Base-by-base conservation (phyloP, 2,888 invertebrate genomes). In the Sceliomorpha sp. region DNA sequence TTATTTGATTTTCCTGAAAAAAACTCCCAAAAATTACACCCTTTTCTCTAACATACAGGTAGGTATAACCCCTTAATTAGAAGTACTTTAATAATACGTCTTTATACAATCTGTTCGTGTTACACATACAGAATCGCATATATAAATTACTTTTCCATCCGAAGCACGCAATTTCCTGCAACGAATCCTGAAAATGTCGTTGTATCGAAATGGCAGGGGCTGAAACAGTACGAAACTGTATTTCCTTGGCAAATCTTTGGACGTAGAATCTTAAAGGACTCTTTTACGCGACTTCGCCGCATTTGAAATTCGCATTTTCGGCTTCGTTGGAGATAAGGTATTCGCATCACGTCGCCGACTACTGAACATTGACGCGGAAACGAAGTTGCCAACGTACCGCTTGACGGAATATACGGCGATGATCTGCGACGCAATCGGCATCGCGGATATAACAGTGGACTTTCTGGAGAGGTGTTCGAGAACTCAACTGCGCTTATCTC, bases 401-500 rank as follows among this genome's bases (percentile, higher is more conserved):
- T 44, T 44, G 15, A 44, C 29, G 31, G 10, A 29, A 44, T 44
- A 42, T 42, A 44, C 13, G 31, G 13, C 20, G 42, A 42, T 27
- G 42, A 27, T 26, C 29, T 3, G 29, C 29, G 29, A 29, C 29
- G 29, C 29, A 20, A 7, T 12, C 12, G 12, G n/a, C n/a, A 12
- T 9, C 1, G 14, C 24, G 40, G 40, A 40, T 13, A 13, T 20
- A 20, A 2, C 36, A 7, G 7, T 3, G 27, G 26, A 42, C 29
- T 29, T 80, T 81, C 71, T 81, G 73, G 70, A 63, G 71, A 77
- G 79, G 78, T 78, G 80, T 79, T 74, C 73, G 74, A 62, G 74
- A 76, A 76, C 76, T 73, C 76, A 14, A 13, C 26, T 12, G 8
- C 13, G 70, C 78, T 82, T 84, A 83, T 83, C 84, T 81, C 64